Evolutionary conservation across 2,113 vertebrate species (phyloP), one percentile per base, ranked within the genome.

Genomic region (Paramormyrops kingsleyae): DNA sequence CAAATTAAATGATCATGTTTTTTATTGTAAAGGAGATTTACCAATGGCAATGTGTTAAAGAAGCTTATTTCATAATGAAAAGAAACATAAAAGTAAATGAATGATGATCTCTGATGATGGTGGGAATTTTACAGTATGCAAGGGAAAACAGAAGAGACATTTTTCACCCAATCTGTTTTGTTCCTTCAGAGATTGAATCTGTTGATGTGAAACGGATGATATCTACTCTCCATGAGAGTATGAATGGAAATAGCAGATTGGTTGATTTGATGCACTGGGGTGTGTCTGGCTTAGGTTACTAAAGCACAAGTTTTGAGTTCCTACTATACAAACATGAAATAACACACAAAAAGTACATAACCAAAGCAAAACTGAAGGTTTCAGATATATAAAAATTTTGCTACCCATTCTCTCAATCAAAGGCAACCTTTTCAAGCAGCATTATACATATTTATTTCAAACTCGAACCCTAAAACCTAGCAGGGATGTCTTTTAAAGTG

Each of bases 181-280:
- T 84, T 47, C 9, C 83, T 84, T 84, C 44, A 47, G 83, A 47
- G 83, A 84, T 84, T 84, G 83, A 84, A 84, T 84, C 44, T 84
- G 83, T 42, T 84, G 83, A 47, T 84, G 83, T 47, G 83, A 84
- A 84, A 84, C 83, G 44, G 83, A 46, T 84, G 83, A 47, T 47
- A 47, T 84, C 8, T 84, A 46, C 44, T 47, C 35, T 27, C 44
- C 21, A 21, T 24, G 21, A 84, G 39, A 47, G 47, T 84, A 84
- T 84, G 83, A 42, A 84, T 84, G 83, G 21, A 84, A 83, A 84
- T 24, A 84, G 19, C 77, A 42, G 77, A 83, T 83, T 84, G 83
- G 83, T 47, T 84, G 83, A 84, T 84, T 39, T 84, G 83, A 84
- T 84, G 83, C 83, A 84, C 83, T 84, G 83, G 83, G 83, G 17